Evolutionary conservation across 92 coral and sea anemone species (phyloP).

Genomic region (Epizoanthus scotinus): DNA sequence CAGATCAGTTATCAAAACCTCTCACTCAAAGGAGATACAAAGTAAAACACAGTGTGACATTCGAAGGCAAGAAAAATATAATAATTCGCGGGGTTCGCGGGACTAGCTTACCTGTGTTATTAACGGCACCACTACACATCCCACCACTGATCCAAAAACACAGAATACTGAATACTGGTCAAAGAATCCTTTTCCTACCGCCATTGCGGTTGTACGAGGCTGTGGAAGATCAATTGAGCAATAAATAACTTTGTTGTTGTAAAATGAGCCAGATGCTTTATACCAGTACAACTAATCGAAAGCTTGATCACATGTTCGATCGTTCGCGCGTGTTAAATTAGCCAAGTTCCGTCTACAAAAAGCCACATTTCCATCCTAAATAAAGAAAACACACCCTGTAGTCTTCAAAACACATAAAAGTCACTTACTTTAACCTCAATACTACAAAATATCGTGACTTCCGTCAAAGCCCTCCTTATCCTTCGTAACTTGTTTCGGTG

Average conservation of each 20-base stretch:
- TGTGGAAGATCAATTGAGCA: constrained; percentile 56
- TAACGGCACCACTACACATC: constrained; percentile 98
- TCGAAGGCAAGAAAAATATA: background rate
- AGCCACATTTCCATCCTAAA: background rate
- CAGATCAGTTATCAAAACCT: constrained; percentile 19
- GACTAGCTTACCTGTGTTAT: constrained; percentile 87
- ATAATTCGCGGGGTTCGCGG: background rate
- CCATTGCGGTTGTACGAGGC: constrained; percentile 84
- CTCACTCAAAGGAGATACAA: constrained; percentile 19
- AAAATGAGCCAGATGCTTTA: constrained; percentile 40
- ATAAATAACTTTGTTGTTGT: constrained; percentile 41
- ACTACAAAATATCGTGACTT: constrained; percentile 34
- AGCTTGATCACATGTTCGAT: constrained; percentile 32
- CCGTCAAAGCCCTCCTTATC: constrained; percentile 33
- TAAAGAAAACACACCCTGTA: background rate
- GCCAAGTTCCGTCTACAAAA: background rate
- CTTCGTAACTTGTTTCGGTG: constrained; percentile 35
- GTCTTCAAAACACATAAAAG: background rate
- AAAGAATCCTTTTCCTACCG: constrained; percentile 99
- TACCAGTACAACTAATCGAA: constrained; percentile 40
- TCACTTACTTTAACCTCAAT: constrained; percentile 40
- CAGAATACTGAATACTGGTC: constrained; percentile 99
- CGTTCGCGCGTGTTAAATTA: constrained; percentile 6
- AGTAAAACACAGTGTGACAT: constrained; percentile 32
- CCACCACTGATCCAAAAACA: constrained; percentile 98